These are phyloP conservation scores for Pan paniscus DNA, from an alignment of 2,113 vertebrate genomes.

Conservation along the genomic window DNA sequence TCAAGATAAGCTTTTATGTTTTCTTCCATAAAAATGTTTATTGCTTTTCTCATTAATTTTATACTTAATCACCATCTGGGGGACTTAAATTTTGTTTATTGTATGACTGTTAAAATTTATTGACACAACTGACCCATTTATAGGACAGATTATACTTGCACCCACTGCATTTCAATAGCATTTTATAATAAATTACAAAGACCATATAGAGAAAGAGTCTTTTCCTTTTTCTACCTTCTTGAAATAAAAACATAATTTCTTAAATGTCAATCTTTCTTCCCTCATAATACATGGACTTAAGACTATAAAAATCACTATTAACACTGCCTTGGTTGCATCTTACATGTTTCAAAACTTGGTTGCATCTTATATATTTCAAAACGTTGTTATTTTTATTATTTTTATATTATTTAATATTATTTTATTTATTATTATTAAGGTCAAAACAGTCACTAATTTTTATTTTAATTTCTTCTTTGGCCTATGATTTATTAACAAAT, in stretches of 20 bases:
- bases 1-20: not conserved
- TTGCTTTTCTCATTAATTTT: not conserved
- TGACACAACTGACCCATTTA: not conserved
- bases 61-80: too few species aligned
- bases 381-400: too few species aligned
- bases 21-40: not conserved
- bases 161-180: not conserved
- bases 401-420: too few species aligned
- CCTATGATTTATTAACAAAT: not conserved
- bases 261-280: not conserved
- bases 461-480: not conserved
- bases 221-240: not conserved
- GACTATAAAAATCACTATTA: not conserved
- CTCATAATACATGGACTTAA: not conserved
- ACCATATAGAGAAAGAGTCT: not conserved
- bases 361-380: too few species aligned
- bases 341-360: too few species aligned
- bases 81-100: not conserved
- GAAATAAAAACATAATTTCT: not conserved
- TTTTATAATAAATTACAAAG: not conserved
- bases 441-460: not conserved
- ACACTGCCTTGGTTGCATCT: not conserved
- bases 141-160: not conserved
- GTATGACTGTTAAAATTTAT: not conserved
- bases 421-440: not conserved